These are phyloP conservation scores for Sialis fuliginosa DNA, from an alignment of 2,888 invertebrate genomes.

Conservation along the genomic window DNA sequence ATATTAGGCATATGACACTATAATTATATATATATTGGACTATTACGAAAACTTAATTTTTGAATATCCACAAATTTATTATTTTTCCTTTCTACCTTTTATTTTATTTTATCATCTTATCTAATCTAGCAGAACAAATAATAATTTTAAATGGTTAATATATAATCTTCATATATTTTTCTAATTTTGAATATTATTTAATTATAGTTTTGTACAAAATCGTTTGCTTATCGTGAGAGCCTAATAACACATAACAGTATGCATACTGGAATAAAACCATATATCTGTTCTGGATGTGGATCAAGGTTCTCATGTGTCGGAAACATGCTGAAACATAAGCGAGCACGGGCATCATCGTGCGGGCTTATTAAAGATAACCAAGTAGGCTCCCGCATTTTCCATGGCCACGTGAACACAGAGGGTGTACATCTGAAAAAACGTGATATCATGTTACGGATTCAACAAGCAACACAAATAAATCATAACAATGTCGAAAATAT, in stretches of 20 bases:
- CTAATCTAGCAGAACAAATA: too few species aligned
- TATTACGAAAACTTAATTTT: too few species aligned
- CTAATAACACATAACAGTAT: conserved; percentile 27
- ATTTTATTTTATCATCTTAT: too few species aligned
- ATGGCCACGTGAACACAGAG: not conserved
- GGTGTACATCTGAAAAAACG: not conserved
- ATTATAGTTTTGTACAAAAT: conserved; percentile 17
- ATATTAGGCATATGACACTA: too few species aligned
- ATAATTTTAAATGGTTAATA: not conserved
- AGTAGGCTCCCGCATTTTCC: not conserved
- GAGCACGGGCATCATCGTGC: conserved; percentile 26
- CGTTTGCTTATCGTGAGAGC: conserved; percentile 28
- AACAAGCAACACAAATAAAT: too few species aligned
- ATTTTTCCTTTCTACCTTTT: too few species aligned
- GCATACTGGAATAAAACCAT: conserved; percentile 28
- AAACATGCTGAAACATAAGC: conserved; percentile 28
- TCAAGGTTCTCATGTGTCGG: conserved; percentile 29
- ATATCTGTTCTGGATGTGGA: conserved; percentile 28
- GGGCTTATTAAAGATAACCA: conserved; percentile 13
- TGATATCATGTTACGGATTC: too few species aligned
- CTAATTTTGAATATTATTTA: not conserved
- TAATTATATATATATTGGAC: too few species aligned
- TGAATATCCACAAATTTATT: too few species aligned
- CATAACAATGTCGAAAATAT: too few species aligned
- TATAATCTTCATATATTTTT: not conserved